Base-by-base conservation (phyloP, 2,113 vertebrate genomes). In the Dermatemys mawii region DNA sequence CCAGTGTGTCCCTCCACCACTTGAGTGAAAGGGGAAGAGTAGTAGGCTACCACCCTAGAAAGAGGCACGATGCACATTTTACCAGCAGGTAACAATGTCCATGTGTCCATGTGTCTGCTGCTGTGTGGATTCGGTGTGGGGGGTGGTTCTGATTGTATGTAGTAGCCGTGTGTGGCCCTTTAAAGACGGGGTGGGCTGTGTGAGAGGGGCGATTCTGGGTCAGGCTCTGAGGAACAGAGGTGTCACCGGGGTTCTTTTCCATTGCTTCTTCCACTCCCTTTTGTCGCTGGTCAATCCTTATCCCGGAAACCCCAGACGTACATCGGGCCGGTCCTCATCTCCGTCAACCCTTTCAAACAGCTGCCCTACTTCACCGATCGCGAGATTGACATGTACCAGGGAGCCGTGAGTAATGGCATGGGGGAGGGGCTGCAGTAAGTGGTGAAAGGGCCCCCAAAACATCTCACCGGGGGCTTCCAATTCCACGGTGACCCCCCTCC, bases 341-440 rank as follows among this genome's bases (percentile, higher is more conserved):
- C 99, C 0, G 98, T 99, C 2, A 99, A 99, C 96, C 99, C 99
- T 3, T 99, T 99, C 97, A 99, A 99, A 96, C 99, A 99, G 98
- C 99, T 99, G 99, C 99, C 99, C 0, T 99, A 99, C 73, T 99
- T 99, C 97, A 99, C 99, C 0, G 99, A 99, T 90, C 97, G 98
- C 2, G 99, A 99, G 97, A 96, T 99, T 1, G 99, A 99, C 96
- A 97, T 99, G 60, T 99, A 99, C 97, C 99, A 99, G 98, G 99
- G 99, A 67, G 99, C 99, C 90, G 99, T 99, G 96, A 99, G 99
- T 82, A 5, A 70, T n/a, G 70, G 24, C n/a, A n/a, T n/a, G 19
- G 0, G 13, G 41, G 2, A 2, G n/a, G 14, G 11, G 60, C 8
- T 0, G 5, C 16, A 11, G 35, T 9, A 19, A 38, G 6, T 67